Percentiles rank a stretch among this genome's conserved stretches.
phyloP scores from a whole-genome alignment of 2,797 vertebrate species.

The Liparis tanakae region DNA sequence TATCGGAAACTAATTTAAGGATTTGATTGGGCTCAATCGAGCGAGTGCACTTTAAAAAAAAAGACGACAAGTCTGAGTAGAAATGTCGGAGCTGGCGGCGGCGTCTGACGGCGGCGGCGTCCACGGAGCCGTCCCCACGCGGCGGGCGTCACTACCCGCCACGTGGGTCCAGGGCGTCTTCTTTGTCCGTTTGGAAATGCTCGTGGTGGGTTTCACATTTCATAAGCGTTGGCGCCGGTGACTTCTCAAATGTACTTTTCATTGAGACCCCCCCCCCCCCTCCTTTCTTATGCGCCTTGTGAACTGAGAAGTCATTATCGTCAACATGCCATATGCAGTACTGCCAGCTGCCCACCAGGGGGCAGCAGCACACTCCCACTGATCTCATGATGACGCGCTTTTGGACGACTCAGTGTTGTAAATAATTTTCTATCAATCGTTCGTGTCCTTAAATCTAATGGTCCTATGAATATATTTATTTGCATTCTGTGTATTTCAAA shows the following conservation, averaged over 20 bases:
- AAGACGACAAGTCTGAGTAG: slow-evolving; percentile 42
- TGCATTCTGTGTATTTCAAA: slow-evolving; percentile 82
- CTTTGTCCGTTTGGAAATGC: slow-evolving; percentile 59
- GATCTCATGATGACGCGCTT: slow-evolving; percentile 69
- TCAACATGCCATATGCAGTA: slow-evolving; percentile 48
- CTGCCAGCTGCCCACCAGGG: slow-evolving; percentile 62
- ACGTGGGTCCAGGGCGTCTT: slow-evolving; percentile 52
- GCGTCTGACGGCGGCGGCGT: slow-evolving; percentile 59
- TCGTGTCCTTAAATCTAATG: slow-evolving; percentile 77
- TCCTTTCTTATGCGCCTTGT: slow-evolving; percentile 5
- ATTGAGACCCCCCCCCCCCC: neutral
- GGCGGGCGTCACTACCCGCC: slow-evolving; percentile 72
- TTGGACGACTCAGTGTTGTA: slow-evolving; percentile 86
- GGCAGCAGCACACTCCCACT: slow-evolving; percentile 65
- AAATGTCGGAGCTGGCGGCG: slow-evolving; percentile 55
- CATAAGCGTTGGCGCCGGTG: slow-evolving; percentile 29
- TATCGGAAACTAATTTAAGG: slow-evolving; percentile 1
- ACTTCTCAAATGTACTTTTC: slow-evolving; percentile 40
- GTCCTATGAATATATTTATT: slow-evolving; percentile 83
- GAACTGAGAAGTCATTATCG: slow-evolving; percentile 21
- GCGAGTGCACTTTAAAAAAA: slow-evolving; percentile 78
- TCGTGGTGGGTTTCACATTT: slow-evolving; percentile 47
- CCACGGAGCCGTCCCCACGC: too few species aligned
- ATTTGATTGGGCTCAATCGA: slow-evolving; percentile 53
- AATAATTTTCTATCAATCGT: slow-evolving; percentile 80